Percentiles rank a stretch among this genome's conserved stretches.
Conservation (phyloP, 2,113 vertebrate species). For the Procapra przewalskii region DNA sequence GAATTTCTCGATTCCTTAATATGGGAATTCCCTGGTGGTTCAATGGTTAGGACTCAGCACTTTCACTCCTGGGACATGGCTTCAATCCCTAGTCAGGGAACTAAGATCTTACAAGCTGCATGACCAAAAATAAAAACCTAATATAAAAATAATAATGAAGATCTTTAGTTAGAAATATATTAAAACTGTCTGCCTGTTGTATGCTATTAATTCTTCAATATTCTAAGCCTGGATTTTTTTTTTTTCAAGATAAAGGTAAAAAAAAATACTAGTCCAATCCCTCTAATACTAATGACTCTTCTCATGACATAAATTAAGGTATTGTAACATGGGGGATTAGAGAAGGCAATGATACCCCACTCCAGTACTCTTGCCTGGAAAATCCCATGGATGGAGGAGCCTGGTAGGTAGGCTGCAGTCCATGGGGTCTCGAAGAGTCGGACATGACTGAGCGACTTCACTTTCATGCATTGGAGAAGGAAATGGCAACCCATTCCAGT, state of each 20-base stretch:
- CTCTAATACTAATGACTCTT: not conserved
- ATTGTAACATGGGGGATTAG: too few relatives aligned
- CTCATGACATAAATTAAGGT: not conserved
- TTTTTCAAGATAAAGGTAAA: not conserved
- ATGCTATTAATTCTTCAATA: not conserved
- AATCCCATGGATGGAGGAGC: too few relatives aligned
- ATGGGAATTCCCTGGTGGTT: not conserved
- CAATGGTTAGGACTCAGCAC: not conserved
- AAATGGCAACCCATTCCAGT: too few relatives aligned
- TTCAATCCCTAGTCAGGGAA: not conserved
- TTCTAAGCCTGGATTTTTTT: not conserved
- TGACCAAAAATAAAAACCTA: not conserved
- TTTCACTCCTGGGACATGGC: not conserved
- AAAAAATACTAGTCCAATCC: not conserved
- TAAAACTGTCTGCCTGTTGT: not conserved
- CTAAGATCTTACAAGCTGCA: not conserved
- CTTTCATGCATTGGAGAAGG: too few relatives aligned
- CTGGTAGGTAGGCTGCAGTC: too few relatives aligned
- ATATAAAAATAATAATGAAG: not conserved
- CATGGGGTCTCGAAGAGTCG: rapidly evolving
- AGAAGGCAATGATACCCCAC: too few relatives aligned
- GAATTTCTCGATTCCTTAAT: not conserved
- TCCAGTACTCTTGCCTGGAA: too few relatives aligned
- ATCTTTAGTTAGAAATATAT: not conserved
- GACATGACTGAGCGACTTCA: too few relatives aligned